Base-by-base conservation (phyloP, 2,888 invertebrate genomes). In the Diogma glabrata region DNA sequence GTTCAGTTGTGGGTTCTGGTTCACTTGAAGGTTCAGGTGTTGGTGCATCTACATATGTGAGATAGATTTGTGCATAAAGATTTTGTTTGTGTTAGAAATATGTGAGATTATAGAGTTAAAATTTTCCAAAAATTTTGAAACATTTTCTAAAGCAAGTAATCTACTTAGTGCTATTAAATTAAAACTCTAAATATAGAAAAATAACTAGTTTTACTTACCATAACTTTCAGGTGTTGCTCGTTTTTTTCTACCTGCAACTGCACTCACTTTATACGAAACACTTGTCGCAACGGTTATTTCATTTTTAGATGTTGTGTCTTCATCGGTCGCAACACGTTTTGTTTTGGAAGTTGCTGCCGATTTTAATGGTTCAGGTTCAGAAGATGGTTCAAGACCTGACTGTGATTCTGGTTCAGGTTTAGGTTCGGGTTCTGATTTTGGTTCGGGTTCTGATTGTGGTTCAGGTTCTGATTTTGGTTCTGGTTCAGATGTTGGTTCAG, bases 251-350 rank as follows among this genome's bases (percentile, higher is more conserved):
- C 71, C 71, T 53, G 64, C 53, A 55, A 73, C 76, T 16, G 75
- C 76, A 60, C 86, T 87, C 55, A 87, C 84, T 65, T 82, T 78
- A 65, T 82, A 87, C 0, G 87, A 85, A 3, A 87, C 81, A 62
- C 87, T 87, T 1, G 87, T 87, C 60, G 85, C 83, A 10, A 87
- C 84, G 1, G 82, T 79, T 22, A 84, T 82, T 36, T 82, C 84
- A 51, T 76, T 70, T 20, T 75, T 74, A 12, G 56, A 56, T 9
- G 73, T 64, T 33, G 72, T 70, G 53, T 71, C 72, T 28, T 74
- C 72, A 54, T 72, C 71, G 14, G 73, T 63, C 63, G 72, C 72
- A 1, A 78, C 76, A 45, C 78, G 68, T 55, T 79, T 78, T 28
- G 65, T 60, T 54, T 78, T 79, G 51, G 72, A 55, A 1, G 62